Conservation (phyloP, 2,113 vertebrate species). For the Colistium nudipinnis region DNA sequence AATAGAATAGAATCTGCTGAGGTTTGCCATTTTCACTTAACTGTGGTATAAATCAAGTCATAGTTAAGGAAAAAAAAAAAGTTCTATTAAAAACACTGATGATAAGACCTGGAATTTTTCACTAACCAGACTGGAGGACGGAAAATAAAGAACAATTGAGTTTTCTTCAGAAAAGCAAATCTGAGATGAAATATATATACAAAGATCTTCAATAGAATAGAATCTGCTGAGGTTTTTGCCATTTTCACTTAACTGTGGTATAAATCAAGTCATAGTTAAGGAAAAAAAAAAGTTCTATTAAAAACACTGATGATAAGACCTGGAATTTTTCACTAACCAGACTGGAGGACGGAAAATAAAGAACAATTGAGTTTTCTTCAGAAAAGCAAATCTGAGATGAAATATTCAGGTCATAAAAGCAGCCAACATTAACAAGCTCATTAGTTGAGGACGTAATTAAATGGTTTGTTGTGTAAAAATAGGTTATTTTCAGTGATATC, state of each 20-base stretch:
- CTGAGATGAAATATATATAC: constrained; percentile 4
- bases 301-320: constrained; percentile 13
- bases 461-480: constrained; percentile 17
- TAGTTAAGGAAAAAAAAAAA: no score
- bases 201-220: background rate
- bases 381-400: constrained; percentile 11
- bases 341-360: constrained; percentile 6
- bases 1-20: background rate
- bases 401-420: constrained; percentile 27
- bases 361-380: constrained; percentile 7
- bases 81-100: no score
- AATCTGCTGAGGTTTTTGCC: background rate
- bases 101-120: constrained; percentile 34
- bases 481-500: constrained; percentile 6
- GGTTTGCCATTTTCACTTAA: background rate
- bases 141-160: background rate
- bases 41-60: background rate
- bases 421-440: constrained; percentile 22
- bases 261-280: background rate
- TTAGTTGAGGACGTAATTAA: constrained; percentile 36
- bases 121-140: background rate
- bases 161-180: constrained; percentile 17
- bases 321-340: constrained; percentile 26
- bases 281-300: no score
- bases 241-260: background rate